These are phyloP conservation scores for Peromyscus nudipes DNA, from an alignment of 2,797 vertebrate genomes.

Conservation along the genomic window DNA sequence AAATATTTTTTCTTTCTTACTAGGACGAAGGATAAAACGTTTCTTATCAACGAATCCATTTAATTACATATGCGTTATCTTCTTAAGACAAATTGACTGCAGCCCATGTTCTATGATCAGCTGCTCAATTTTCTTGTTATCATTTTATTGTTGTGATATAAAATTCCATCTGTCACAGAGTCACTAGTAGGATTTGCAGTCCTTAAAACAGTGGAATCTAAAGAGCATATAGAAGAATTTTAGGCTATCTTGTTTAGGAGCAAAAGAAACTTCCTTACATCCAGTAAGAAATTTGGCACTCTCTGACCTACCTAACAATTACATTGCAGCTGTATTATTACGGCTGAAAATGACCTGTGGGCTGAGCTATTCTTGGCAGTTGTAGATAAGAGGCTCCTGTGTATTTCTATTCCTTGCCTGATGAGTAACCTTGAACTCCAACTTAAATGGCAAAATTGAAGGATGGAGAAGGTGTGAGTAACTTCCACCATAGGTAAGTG, in stretches of 20 bases:
- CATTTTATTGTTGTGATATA: slow-evolving; percentile 55
- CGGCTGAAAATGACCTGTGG: slow-evolving; percentile 44
- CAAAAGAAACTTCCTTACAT: slow-evolving; percentile 47
- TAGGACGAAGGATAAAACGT: slow-evolving; percentile 18
- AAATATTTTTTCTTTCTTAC: slow-evolving; percentile 19
- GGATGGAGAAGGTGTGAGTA: neutral
- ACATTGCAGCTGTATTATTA: slow-evolving; percentile 27
- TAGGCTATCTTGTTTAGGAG: slow-evolving; percentile 4
- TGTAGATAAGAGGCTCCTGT: neutral
- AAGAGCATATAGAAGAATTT: slow-evolving; percentile 49
- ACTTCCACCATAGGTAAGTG: neutral
- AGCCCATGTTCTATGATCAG: slow-evolving; percentile 29
- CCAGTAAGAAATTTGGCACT: neutral
- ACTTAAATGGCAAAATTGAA: neutral
- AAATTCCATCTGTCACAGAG: slow-evolving; percentile 36
- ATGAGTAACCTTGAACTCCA: neutral
- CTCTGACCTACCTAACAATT: slow-evolving; percentile 50
- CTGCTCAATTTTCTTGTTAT: slow-evolving; percentile 54
- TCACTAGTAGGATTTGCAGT: slow-evolving; percentile 27
- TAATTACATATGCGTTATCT: slow-evolving; percentile 8
- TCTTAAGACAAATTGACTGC: slow-evolving; percentile 31
- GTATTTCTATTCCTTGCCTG: neutral
- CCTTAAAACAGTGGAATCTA: slow-evolving; percentile 60
- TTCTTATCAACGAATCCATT: slow-evolving; percentile 48
- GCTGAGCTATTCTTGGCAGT: neutral